Conservation (phyloP, 2,113 vertebrate species). For the Bubo bubo region DNA sequence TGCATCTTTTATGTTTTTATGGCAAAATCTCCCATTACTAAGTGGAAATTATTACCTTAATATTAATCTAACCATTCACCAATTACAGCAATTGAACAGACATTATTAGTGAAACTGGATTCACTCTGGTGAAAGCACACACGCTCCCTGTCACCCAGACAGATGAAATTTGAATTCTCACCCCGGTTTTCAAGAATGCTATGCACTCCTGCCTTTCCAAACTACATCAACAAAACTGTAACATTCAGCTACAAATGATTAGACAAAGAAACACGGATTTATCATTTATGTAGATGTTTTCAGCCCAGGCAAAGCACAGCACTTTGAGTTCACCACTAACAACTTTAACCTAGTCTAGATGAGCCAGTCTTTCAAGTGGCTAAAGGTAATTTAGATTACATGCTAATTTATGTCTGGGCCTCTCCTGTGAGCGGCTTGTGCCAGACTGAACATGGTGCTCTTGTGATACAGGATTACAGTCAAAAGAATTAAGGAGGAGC, state of each 20-base stretch:
- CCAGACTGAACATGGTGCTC: slow-evolving; percentile 17
- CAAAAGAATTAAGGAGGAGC: slow-evolving; percentile 22
- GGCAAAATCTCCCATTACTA: neutral
- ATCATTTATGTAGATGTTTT: neutral
- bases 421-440: neutral
- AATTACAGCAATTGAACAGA: neutral
- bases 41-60: neutral
- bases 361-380: neutral
- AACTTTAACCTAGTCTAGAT: neutral
- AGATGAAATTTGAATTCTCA: neutral
- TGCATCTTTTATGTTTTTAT: neutral
- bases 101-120: neutral
- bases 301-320: neutral
- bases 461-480: slow-evolving; percentile 29
- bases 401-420: neutral
- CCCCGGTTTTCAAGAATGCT: neutral
- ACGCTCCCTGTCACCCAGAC: rapidly evolving
- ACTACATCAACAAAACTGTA: neutral
- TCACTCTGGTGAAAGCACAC: neutral
- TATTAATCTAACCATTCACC: neutral
- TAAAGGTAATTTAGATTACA: slow-evolving; percentile 10
- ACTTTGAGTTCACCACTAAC: neutral
- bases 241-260: neutral
- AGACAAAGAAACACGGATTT: neutral
- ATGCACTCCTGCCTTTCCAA: neutral